A percentile compares a stretch with the other conserved stretches of the same genome.
These are phyloP conservation scores for Thunnus maccoyii DNA, from an alignment of 2,113 vertebrate genomes.

Conservation along the genomic window DNA sequence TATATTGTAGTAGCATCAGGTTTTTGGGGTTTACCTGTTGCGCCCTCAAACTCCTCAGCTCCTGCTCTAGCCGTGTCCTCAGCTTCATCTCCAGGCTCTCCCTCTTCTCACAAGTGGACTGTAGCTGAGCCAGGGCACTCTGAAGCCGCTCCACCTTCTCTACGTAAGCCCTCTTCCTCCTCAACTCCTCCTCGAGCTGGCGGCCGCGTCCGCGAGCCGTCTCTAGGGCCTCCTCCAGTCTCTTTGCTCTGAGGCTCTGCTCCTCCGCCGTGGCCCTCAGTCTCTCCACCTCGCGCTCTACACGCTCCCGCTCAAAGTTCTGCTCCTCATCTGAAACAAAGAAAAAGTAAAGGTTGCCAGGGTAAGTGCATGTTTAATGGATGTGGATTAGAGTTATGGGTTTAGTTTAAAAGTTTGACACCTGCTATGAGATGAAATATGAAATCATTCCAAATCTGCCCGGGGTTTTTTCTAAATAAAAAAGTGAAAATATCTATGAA, in stretches of 20 bases:
- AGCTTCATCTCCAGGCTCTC: slow-evolving; percentile 94
- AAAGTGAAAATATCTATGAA: slow-evolving; percentile 1
- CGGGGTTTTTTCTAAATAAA: not conserved
- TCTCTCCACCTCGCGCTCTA: slow-evolving; percentile 90
- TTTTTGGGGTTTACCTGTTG: slow-evolving; percentile 89
- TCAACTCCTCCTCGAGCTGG: slow-evolving; percentile 92
- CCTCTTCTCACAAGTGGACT: slow-evolving; percentile 96
- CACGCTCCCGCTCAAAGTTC: slow-evolving; percentile 91
- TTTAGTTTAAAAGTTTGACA: too few species aligned
- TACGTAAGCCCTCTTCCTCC: slow-evolving; percentile 94
- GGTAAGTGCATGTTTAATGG: not conserved
- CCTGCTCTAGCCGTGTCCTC: slow-evolving; percentile 95
- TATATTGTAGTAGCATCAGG: not conserved
- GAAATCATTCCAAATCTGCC: slow-evolving; percentile 15
- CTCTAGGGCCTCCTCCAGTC: slow-evolving; percentile 93
- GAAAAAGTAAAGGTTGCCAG: not conserved
- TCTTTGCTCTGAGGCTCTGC: slow-evolving; percentile 89
- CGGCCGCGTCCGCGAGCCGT: slow-evolving; percentile 89
- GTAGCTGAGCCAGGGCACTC: slow-evolving; percentile 94
- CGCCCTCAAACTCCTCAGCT: slow-evolving; percentile 94
- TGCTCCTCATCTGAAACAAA: slow-evolving; percentile 90
- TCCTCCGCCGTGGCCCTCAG: slow-evolving; percentile 90
- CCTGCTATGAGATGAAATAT: not conserved
- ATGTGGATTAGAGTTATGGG: too few species aligned
- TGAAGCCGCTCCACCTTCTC: slow-evolving; percentile 97